Evolutionary conservation across 2,113 vertebrate species (phyloP).

Genomic region (Sinocyclocheilus grahami): DNA sequence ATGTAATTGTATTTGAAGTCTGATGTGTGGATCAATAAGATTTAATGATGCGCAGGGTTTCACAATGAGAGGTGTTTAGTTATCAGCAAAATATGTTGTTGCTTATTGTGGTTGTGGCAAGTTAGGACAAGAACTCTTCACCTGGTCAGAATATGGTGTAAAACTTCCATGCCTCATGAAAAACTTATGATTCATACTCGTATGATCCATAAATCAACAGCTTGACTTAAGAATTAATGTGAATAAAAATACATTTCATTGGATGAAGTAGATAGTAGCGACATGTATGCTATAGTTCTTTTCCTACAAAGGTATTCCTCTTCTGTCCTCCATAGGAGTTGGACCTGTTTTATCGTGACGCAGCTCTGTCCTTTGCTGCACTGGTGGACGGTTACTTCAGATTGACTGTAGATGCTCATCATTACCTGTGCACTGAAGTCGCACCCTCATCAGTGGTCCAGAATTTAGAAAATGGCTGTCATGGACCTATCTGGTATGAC

Average conservation of each 20-base stretch:
- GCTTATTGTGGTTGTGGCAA: neutral
- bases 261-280: no score
- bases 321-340: constrained; percentile 77
- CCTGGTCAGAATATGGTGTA: neutral
- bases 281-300: neutral
- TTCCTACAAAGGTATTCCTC: neutral
- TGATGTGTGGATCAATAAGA: neutral
- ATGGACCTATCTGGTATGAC: constrained; percentile 90
- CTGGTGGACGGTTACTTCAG: constrained; percentile 95
- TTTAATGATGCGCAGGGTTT: neutral
- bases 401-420: constrained; percentile 93
- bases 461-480: constrained; percentile 91
- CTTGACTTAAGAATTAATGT: neutral
- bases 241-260: neutral
- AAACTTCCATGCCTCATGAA: neutral
- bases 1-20: neutral
- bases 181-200: neutral
- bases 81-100: neutral
- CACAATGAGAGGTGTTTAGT: neutral
- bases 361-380: constrained; percentile 86
- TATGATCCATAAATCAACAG: neutral
- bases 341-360: constrained; percentile 73
- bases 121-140: neutral
- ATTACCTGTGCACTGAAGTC: constrained; percentile 95
- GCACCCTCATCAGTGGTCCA: constrained; percentile 89